Percentiles rank a stretch among this genome's conserved stretches.
These are phyloP conservation scores for Mimumesa dahlbomi DNA, from an alignment of 2,888 invertebrate genomes.

Conservation along the genomic window DNA sequence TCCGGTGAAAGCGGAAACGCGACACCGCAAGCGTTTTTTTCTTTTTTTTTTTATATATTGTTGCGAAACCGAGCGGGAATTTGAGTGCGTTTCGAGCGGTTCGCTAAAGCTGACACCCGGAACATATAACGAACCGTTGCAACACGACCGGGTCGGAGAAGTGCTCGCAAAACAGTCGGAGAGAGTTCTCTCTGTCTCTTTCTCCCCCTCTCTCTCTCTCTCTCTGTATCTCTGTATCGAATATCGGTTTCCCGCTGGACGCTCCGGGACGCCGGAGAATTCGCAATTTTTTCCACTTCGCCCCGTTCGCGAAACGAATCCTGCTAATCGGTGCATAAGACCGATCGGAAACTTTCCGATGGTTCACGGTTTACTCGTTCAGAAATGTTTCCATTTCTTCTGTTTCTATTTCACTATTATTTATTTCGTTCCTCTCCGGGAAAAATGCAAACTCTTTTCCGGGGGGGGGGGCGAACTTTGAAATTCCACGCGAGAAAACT, in stretches of 20 bases:
- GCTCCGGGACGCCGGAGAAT: conserved; percentile 34
- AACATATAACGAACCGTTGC: conserved; percentile 43
- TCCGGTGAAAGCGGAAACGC: conserved; percentile 8
- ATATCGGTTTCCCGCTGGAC: conserved; percentile 47
- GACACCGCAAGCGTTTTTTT: conserved; percentile 20
- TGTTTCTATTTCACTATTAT: too few species aligned
- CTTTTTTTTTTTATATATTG: too few species aligned
- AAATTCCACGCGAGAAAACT: too few species aligned
- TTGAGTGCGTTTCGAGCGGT: conserved; percentile 12
- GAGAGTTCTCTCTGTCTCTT: conserved; percentile 38
- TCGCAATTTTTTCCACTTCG: conserved; percentile 46
- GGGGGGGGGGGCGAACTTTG: too few species aligned
- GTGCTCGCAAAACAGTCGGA: conserved; percentile 60
- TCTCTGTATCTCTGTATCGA: too few species aligned
- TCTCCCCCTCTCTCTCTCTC: too few species aligned
- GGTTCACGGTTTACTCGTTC: too few species aligned
- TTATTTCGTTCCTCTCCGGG: too few species aligned
- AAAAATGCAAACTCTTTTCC: too few species aligned
- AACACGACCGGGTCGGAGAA: conserved; percentile 34
- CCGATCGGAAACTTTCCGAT: too few species aligned
- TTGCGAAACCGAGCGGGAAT: conserved; percentile 10
- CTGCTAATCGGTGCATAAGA: too few species aligned
- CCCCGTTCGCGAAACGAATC: not conserved
- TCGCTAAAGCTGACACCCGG: conserved; percentile 11
- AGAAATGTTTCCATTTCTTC: too few species aligned